phyloP scores from a whole-genome alignment of 2,888 invertebrate genomes.

The Mystacides longicornis region DNA sequence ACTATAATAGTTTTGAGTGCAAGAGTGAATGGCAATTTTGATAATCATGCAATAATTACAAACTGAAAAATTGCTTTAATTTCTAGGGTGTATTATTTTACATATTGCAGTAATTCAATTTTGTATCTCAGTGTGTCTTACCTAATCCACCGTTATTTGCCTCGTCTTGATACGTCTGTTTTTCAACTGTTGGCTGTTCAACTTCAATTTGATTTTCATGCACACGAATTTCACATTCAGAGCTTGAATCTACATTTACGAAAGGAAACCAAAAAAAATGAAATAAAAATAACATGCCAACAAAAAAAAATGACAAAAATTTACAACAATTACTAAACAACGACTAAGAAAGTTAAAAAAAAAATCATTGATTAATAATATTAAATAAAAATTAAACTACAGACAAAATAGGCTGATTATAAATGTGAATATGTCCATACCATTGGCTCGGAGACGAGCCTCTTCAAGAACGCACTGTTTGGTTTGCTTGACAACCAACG shows the following conservation, averaged over 20 bases:
- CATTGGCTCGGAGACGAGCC: conserved; percentile 81
- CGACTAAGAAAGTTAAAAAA: background rate
- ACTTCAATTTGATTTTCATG: conserved; percentile 41
- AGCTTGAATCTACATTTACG: conserved; percentile 49
- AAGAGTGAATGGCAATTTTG: background rate
- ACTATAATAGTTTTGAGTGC: background rate
- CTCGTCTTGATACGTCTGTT: conserved; percentile 43
- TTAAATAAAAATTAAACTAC: background rate
- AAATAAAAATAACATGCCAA: conserved; percentile 27
- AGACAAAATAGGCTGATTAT: conserved; percentile 5
- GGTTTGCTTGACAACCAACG: conserved; percentile 89
- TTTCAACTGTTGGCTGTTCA: conserved; percentile 43
- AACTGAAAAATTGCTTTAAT: background rate
- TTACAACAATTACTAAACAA: background rate
- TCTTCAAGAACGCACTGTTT: conserved; percentile 89
- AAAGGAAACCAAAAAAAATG: conserved; percentile 27
- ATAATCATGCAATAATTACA: too few relatives aligned
- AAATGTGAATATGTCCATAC: conserved; percentile 43
- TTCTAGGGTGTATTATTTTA: background rate
- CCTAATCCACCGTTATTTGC: conserved; percentile 51
- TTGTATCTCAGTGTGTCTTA: conserved; percentile 32
- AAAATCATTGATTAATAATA: background rate
- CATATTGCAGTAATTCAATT: background rate
- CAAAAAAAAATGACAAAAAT: conserved; percentile 17
- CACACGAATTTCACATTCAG: conserved; percentile 57